Base-by-base conservation (phyloP, 2,797 vertebrate species). In the Megaceryle alcyon region DNA sequence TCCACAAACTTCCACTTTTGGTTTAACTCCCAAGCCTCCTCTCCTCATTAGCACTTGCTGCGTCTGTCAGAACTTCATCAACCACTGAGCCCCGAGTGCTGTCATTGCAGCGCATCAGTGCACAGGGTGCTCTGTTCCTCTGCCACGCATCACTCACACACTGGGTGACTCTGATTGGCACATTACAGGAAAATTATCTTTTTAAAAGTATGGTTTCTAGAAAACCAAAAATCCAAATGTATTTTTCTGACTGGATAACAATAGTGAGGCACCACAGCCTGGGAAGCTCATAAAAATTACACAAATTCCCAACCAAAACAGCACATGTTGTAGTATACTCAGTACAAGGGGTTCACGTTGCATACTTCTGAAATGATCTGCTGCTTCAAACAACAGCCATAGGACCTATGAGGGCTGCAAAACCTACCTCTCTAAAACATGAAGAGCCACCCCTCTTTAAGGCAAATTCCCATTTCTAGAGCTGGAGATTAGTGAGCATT, bases 71-170 rank as follows among this genome's bases (percentile, higher is more conserved):
- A 81, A 59, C 61, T 70, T 49, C 0, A 0, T 31, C 63, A 91
- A 54, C 31, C 0, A 0, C 39, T 17, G 82, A 87, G 76, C 35
- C 88, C 51, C 0, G 0, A 29, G 60, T 17, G 54, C 73, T 33
- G 25, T 3, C 28, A 5, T 6, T 57, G 35, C 0, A 3, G 56
- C 1, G 7, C 60, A 31, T 22, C 57, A 21, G 35, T 2, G 59
- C 75, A 60, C 35, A 41, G 63, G 66, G 41, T n/a, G 48, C 61
- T 88, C 81, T 64, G 82, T 4, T 66, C 84, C 83, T 81, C 73
- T 5, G 13, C 23, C 9, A 44, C 12, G 23, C 82, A 23, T 22
- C 29, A 9, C 76, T 39, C 61, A 53, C 79, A 83, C 4, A 1
- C 59, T 64, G 54, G 2, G 48, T 87, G 35, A 59, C 69, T 44